Evolutionary conservation across 2,113 vertebrate species (phyloP), one percentile per base, ranked within the genome.

Genomic region (Pelusios castaneus): DNA sequence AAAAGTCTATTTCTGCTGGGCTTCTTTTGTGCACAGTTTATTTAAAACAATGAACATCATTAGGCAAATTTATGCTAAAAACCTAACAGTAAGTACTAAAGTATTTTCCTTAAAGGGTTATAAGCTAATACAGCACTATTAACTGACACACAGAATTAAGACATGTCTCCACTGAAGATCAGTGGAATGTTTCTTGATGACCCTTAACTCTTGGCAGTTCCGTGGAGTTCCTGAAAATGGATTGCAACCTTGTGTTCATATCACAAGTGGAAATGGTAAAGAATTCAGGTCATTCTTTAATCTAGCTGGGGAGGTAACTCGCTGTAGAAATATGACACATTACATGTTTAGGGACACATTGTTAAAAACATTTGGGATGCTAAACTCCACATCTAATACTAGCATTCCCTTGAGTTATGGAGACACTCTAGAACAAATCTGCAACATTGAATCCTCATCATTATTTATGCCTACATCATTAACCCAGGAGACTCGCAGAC

Each of bases 401-500:
- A 1, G 11, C 75, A 87, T 6, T 38, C 19, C 19, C 12, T 47
- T 13, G 14, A 43, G 24, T n/a, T 2, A 0, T 25, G 56, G 43
- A 1, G 2, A 2, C 5, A 3, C 75, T 52, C 0, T 0, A 45
- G 82, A 6, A 70, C 63, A 38, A 87, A 73, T 29, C 81, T 14
- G 14, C 21, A 56, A 10, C 11, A 24, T 22, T 45, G 41, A 75
- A 45, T 45, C 41, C 41, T 45, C 24, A 11, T 25, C 10, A 27
- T 41, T 75, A 14, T 34, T 67, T 31, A 45, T 22, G 85, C 21
- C 54, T 88, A 14, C 45, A 55, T 60, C 38, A 73, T 9, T 38
- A 84, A 1, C 0, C 0, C 0, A 16, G 60, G 49, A 52, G 25
- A 31, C 78, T 21, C 7, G 4, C 11, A 38, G 51, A 24, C 24